Conservation (phyloP, 2,113 vertebrate species). For the Buteo buteo region DNA sequence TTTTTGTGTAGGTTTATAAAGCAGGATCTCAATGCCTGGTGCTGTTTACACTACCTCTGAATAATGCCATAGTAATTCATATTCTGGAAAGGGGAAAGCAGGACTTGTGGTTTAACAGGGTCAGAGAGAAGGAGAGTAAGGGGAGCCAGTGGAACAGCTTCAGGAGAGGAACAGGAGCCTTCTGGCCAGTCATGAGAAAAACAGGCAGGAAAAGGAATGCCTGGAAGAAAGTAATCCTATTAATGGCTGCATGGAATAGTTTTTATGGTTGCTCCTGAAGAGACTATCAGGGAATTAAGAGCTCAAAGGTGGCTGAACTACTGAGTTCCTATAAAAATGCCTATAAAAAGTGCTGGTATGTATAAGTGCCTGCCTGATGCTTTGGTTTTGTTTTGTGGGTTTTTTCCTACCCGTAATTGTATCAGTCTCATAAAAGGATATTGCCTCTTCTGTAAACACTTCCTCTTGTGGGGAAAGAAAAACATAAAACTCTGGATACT, state of each 20-base stretch:
- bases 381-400: neutral
- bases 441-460: neutral
- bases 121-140: neutral
- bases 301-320: slow-evolving; percentile 3
- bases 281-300: slow-evolving; percentile 18
- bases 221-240: neutral
- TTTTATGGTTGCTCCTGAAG: neutral
- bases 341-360: slow-evolving; percentile 1
- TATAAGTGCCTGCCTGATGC: neutral
- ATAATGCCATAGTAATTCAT: fast-evolving
- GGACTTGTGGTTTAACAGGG: fast-evolving
- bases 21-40: neutral
- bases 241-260: neutral
- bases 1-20: neutral
- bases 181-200: neutral
- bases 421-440: neutral
- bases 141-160: neutral
- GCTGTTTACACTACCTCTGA: neutral
- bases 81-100: neutral
- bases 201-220: neutral
- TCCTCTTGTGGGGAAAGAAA: neutral
- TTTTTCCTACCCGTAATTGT: fast-evolving
- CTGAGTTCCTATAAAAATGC: slow-evolving; percentile 12
- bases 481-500: neutral
- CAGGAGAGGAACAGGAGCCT: neutral